These are phyloP conservation scores for Todus mexicanus DNA, from an alignment of 2,797 vertebrate genomes.

Conservation along the genomic window DNA sequence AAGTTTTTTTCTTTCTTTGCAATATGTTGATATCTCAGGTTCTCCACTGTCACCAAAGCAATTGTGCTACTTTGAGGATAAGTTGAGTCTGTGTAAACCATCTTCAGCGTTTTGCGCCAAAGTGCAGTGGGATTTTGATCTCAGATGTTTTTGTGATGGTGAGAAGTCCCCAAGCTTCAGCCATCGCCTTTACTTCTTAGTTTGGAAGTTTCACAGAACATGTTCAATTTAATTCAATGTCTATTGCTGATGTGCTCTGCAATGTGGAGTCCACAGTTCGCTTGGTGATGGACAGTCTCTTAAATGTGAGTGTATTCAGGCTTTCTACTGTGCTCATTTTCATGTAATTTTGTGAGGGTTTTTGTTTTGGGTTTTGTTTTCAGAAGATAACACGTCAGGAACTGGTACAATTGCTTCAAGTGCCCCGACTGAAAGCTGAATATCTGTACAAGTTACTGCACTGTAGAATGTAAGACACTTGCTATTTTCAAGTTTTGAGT, in stretches of 20 bases:
- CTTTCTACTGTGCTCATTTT: background rate
- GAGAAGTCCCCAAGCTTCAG: slow-evolving; percentile 13
- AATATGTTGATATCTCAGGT: slow-evolving; percentile 50
- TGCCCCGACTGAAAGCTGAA: background rate
- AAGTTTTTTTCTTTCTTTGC: slow-evolving; percentile 49
- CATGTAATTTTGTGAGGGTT: background rate
- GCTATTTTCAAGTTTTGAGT: background rate
- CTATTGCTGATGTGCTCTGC: background rate
- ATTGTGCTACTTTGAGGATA: slow-evolving; percentile 51
- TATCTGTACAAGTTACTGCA: background rate
- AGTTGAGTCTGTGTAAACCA: slow-evolving; percentile 35
- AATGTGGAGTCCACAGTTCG: background rate
- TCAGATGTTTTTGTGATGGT: slow-evolving; percentile 1
- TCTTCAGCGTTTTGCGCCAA: slow-evolving; percentile 19
- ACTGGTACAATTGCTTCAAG: background rate
- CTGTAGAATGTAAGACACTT: background rate
- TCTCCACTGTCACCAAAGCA: slow-evolving; percentile 49
- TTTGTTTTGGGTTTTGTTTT: background rate
- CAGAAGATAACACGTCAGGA: background rate
- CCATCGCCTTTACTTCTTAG: background rate
- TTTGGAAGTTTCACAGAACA: background rate
- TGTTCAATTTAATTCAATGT: background rate
- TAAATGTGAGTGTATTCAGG: background rate
- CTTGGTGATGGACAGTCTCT: background rate
- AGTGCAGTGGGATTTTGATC: slow-evolving; percentile 33